Evolutionary conservation across 2,113 vertebrate species (phyloP), one percentile per base, ranked within the genome.

Genomic region (Neotragus pygmaeus): DNA sequence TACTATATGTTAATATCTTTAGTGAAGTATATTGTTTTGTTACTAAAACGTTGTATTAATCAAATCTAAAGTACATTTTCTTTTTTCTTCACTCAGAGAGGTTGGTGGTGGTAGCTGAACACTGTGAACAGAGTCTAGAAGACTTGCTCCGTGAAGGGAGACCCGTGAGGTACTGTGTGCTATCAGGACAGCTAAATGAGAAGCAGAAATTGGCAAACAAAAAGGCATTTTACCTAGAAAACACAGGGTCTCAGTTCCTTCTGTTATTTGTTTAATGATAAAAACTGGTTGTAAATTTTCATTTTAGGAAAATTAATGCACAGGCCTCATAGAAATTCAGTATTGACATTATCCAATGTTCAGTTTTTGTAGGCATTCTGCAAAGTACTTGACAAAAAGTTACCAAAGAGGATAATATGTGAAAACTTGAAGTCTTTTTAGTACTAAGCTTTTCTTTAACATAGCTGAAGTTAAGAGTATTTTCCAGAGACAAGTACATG

Each of bases 31-130:
- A 28, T 90, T 95, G 17, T 80, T 96, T 95, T 93, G 15, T 64
- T 93, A 53, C 55, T 87, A 89, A 91, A 58, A 75, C 36, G 2
- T 82, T 92, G 0, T 91, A 4, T 83, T 96, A 78, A 96, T 70
- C 43, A 87, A 78, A 75, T 95, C 27, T 94, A 86, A 96, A 95
- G 49, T 95, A 7, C 1, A 45, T 92, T 97, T 55, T 36, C 23
- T 80, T 39, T 94, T 73, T 97, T 5, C 91, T 80, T 30, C 4
- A 62, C 98, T 94, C 97, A 99, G 99, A 99, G 97, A 99, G 99
- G 43, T 99, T 99, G 90, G 99, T 99, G 96, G 99, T 99, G 88
- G 99, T 99, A 1, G 99, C 99, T 82, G 99, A 99, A 92, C 99
- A 99, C 97, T 99, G 99, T 98, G 99, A 99, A 91, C 99, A 81